phyloP scores from a whole-genome alignment of 2,888 invertebrate species.

The Deroplatys truncata region DNA sequence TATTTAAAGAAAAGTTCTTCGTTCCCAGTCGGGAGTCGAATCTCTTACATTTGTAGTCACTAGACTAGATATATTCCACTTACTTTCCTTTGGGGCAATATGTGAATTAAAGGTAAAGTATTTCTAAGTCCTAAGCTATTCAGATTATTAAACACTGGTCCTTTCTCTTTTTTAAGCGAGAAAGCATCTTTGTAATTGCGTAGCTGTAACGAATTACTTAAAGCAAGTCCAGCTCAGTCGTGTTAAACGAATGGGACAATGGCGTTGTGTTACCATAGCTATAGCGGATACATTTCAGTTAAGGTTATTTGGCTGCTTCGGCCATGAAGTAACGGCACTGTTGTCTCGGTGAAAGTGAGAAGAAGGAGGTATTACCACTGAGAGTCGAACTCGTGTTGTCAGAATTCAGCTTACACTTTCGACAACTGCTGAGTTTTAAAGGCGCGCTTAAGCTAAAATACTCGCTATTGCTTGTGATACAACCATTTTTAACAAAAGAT shows the following conservation, averaged over 20 bases:
- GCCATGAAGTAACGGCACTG: neutral
- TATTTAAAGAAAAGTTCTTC: too few relatives aligned
- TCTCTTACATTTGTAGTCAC: too few relatives aligned
- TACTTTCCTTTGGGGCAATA: too few relatives aligned
- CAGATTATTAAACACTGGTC: neutral
- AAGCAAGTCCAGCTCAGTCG: too few relatives aligned
- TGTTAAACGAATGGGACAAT: neutral
- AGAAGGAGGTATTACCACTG: neutral
- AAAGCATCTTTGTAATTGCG: neutral
- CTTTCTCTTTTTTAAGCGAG: neutral
- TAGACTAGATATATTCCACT: rapidly evolving
- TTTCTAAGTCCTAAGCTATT: neutral
- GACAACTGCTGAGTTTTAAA: neutral
- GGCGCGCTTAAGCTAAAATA: too few relatives aligned
- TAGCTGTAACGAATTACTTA: neutral
- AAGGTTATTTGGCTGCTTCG: neutral
- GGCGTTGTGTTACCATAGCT: neutral
- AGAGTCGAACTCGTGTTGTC: neutral
- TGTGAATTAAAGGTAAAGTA: neutral
- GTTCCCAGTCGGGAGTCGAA: too few relatives aligned
- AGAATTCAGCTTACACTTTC: neutral
- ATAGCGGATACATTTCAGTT: neutral
- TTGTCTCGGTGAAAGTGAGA: neutral
- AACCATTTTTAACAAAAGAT: too few relatives aligned
- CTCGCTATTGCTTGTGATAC: too few relatives aligned